Evolutionary conservation across 2,888 invertebrate species (phyloP).

Genomic region (Mythimna lalbum): DNA sequence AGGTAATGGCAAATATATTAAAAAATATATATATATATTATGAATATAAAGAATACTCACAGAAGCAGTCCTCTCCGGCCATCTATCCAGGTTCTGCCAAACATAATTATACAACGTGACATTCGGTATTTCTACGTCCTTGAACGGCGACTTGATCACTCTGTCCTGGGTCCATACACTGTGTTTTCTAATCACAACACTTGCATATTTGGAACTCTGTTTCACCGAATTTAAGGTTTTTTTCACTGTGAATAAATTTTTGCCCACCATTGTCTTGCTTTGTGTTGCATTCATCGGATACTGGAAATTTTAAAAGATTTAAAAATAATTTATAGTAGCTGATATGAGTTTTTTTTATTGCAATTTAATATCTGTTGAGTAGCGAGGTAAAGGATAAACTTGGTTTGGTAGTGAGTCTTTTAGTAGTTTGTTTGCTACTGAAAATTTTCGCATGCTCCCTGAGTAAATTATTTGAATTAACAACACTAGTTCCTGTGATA

Average conservation of each 20-base stretch:
- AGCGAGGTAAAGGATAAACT: slow-evolving; percentile 5
- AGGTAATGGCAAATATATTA: neutral
- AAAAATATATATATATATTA: no score
- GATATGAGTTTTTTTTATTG: slow-evolving; percentile 34
- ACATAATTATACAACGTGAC: slow-evolving; percentile 91
- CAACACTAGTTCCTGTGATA: neutral
- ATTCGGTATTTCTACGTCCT: slow-evolving; percentile 88
- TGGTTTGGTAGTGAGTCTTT: no score
- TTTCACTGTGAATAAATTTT: slow-evolving; percentile 71
- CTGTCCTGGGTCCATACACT: slow-evolving; percentile 82
- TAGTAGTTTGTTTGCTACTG: no score
- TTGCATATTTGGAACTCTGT: slow-evolving; percentile 69
- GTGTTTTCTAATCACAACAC: slow-evolving; percentile 70
- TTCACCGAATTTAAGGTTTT: slow-evolving; percentile 68
- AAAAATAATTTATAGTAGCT: slow-evolving; percentile 7
- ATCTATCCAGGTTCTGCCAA: slow-evolving; percentile 92
- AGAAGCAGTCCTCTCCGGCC: slow-evolving; percentile 91
- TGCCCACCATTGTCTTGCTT: slow-evolving; percentile 69
- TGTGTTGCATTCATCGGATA: slow-evolving; percentile 21
- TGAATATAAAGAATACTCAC: slow-evolving; percentile 85
- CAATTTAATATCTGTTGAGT: slow-evolving; percentile 7
- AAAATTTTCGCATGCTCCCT: no score
- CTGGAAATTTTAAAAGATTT: slow-evolving; percentile 28
- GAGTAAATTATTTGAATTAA: neutral
- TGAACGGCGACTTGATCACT: slow-evolving; percentile 87